Evolutionary conservation across 2,888 invertebrate species (phyloP), one percentile per base, ranked within the genome.

Genomic region (Spisula subtruncata): DNA sequence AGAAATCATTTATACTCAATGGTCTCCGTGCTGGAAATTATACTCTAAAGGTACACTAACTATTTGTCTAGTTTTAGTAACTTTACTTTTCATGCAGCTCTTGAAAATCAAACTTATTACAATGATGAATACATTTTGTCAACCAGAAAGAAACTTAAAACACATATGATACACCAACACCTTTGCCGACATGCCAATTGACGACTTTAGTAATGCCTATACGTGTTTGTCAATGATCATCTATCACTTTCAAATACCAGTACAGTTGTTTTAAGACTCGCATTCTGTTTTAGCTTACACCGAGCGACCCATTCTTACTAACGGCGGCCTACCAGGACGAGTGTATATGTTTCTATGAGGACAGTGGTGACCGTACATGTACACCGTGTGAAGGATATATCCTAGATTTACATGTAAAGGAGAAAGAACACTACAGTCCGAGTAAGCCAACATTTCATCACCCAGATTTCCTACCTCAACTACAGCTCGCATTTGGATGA

Each of bases 391-490:
- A 48, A 14, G 84, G 75, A 10, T 84, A 84, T 8, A 32, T 75
- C 0, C 20, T 20, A 20, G 1, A 46, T 14, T 75, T 84, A 1
- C 5, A 51, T 16, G 51, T 84, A 5, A 29, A 8, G 20, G 25
- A 48, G 12, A 46, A 16, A 29, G 25, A 35, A n/a, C 71, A 79
- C 20, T 20, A 46, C 32, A 60, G 60, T n/a, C 75, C 25, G 20
- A 84, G 84, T 84, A 84, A 84, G 84, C 32, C 84, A 46, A 10
- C n/a, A 16, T 75, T 84, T 20, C 32, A 18, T 29, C 20, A 48
- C 48, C n/a, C 25, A n/a, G 75, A 84, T 32, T 29, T 46, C 29
- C 48, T 25, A 20, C 51, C 75, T 16, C 46, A 29, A 20, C 46
- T 51, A n/a, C 16, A 32, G 2, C 35, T 83, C 41, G 18, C 25